Conservation (phyloP, 2,797 vertebrate genomes). For the Ceryle rudis region DNA sequence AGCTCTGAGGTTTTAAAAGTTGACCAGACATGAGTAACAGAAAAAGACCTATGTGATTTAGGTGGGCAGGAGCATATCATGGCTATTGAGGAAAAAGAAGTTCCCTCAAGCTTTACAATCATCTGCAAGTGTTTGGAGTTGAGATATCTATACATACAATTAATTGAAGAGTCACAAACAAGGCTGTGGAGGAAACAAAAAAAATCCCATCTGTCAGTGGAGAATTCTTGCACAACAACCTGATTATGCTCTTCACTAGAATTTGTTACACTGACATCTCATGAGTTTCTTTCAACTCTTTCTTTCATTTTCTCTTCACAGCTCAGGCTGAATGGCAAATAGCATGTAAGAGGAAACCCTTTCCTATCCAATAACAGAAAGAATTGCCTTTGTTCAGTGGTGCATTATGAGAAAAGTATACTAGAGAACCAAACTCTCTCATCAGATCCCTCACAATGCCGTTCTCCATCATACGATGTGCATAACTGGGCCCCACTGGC, state of each 20-base stretch:
- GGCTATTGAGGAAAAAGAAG: neutral
- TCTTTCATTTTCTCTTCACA: neutral
- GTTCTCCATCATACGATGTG: accelerated
- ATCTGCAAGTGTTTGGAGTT: neutral
- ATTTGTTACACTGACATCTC: neutral
- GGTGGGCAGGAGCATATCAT: neutral
- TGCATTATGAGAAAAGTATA: neutral
- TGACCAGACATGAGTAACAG: neutral
- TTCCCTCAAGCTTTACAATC: neutral
- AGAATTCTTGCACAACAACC: neutral
- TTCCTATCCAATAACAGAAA: neutral
- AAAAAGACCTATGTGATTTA: neutral
- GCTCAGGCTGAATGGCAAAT: neutral
- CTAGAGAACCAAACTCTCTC: neutral
- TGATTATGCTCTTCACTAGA: neutral
- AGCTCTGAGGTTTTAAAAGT: neutral
- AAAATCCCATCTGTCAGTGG: neutral
- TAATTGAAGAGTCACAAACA: neutral
- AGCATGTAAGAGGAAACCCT: neutral
- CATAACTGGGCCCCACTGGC: neutral
- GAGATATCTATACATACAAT: accelerated
- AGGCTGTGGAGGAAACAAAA: neutral
- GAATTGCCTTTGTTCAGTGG: neutral
- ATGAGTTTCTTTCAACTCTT: neutral
- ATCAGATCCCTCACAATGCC: neutral